A percentile compares a stretch with the other conserved stretches of the same genome.
Evolutionary conservation across 1,140 invertebrate genomes (phyloP).

Genomic region (Potamilus streckersoni): DNA sequence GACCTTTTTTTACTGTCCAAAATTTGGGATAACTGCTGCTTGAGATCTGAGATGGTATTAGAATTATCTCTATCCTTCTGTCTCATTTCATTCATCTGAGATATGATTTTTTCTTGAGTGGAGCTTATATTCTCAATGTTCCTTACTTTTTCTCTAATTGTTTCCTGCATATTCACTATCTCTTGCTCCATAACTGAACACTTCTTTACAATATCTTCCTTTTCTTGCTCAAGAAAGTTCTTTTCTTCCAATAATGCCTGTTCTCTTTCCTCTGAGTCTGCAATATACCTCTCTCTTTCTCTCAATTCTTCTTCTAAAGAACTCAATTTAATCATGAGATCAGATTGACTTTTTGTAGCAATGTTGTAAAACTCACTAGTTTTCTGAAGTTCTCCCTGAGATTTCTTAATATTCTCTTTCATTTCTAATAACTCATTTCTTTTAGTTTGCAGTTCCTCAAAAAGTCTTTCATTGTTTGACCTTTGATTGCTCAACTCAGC

Average conservation of each 20-base stretch:
- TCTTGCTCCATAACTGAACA: conserved; percentile 13
- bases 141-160: conserved; percentile 13
- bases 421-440: conserved; percentile 23
- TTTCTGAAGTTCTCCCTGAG: conserved; percentile 21
- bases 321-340: conserved; percentile 18
- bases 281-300: conserved; percentile 20
- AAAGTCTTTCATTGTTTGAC: conserved; percentile 10
- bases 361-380: conserved; percentile 24
- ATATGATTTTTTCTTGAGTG: too few species aligned
- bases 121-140: too few species aligned
- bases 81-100: too few species aligned
- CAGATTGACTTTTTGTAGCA: conserved; percentile 25
- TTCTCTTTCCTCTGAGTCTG: conserved; percentile 14
- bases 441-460: conserved; percentile 28
- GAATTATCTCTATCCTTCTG: too few species aligned
- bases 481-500: conserved; percentile 4
- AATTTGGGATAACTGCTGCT: too few species aligned
- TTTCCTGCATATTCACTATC: conserved; percentile 18
- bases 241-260: conserved; percentile 20
- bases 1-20: too few species aligned
- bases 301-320: conserved; percentile 22
- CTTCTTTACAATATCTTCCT: conserved; percentile 19
- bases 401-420: conserved; percentile 22
- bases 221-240: conserved; percentile 16
- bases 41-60: too few species aligned